Percentiles rank a stretch among this genome's conserved stretches.
Conservation (phyloP, 2,113 vertebrate species). For the Polypterus bichir region DNA sequence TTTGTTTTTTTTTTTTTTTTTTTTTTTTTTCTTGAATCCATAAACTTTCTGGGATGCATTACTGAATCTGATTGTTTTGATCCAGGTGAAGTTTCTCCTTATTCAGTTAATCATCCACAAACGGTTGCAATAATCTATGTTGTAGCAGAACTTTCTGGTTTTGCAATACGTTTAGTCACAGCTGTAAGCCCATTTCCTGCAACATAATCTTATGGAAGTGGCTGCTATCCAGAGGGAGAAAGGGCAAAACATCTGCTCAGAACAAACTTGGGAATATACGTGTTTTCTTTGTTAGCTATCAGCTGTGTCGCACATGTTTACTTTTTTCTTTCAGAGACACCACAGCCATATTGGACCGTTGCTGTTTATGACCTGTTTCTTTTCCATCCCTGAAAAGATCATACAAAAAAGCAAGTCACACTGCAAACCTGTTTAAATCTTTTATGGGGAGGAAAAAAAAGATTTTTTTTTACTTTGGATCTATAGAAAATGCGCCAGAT, state of each 20-base stretch:
- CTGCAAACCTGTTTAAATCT: too few relatives aligned
- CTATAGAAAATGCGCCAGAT: not conserved
- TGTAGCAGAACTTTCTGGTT: not conserved
- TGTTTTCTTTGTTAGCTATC: slow-evolving; percentile 24
- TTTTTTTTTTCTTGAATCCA: too few relatives aligned
- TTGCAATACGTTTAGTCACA: slow-evolving; percentile 2
- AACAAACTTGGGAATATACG: slow-evolving; percentile 29
- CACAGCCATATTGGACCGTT: too few relatives aligned
- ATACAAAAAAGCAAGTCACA: too few relatives aligned
- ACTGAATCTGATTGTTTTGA: too few relatives aligned
- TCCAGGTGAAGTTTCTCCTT: not conserved
- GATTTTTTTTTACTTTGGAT: too few relatives aligned
- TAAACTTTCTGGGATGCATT: too few relatives aligned
- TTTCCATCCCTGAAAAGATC: too few relatives aligned
- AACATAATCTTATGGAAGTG: slow-evolving; percentile 23
- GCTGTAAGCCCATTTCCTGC: slow-evolving; percentile 14
- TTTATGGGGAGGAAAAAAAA: too few relatives aligned
- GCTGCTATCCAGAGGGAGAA: slow-evolving; percentile 25
- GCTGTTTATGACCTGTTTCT: too few relatives aligned
- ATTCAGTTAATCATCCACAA: not conserved
- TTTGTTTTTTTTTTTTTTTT: too few relatives aligned
- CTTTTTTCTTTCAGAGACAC: slow-evolving; percentile 8
- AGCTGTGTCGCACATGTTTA: slow-evolving; percentile 29
- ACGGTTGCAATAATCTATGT: not conserved
- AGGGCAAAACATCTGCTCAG: slow-evolving; percentile 25